Percentiles rank a stretch among this genome's conserved stretches.
These are phyloP conservation scores for Agrotis ipsilon DNA, from an alignment of 2,888 invertebrate species.

Conservation along the genomic window DNA sequence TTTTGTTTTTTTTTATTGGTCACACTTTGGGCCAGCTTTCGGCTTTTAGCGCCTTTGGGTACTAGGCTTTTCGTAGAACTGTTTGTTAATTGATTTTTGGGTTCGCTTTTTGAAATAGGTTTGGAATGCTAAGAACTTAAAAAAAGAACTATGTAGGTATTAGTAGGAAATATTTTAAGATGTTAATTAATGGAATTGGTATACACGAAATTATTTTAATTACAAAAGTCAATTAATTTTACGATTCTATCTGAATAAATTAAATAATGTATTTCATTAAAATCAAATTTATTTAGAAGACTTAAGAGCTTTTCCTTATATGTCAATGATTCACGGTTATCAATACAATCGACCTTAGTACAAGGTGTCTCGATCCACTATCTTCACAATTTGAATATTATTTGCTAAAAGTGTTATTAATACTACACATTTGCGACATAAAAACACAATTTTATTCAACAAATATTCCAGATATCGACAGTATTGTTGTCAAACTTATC, in stretches of 20 bases:
- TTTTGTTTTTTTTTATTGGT: constrained; percentile 82
- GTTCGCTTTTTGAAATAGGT: constrained; percentile 30
- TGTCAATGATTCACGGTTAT: constrained; percentile 22
- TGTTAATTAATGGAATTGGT: background rate
- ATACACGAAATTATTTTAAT: background rate
- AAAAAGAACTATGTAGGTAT: background rate
- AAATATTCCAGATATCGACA: constrained; percentile 28
- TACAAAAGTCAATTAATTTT: background rate
- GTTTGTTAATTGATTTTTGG: constrained; percentile 74
- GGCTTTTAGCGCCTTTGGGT: constrained; percentile 85
- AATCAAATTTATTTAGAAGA: background rate
- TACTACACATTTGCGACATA: constrained; percentile 62
- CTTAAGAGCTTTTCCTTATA: background rate
- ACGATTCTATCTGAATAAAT: background rate
- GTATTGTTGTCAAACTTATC: constrained; percentile 51
- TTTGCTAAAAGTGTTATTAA: constrained; percentile 26
- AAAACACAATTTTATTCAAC: constrained; percentile 68
- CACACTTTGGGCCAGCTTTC: constrained; percentile 65
- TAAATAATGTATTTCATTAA: background rate
- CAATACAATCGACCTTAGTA: constrained; percentile 11
- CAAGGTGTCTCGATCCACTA: constrained; percentile 18
- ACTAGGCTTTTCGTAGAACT: constrained; percentile 73
- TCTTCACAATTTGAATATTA: constrained; percentile 35
- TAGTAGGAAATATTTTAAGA: background rate
- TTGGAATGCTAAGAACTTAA: constrained; percentile 2